These are phyloP conservation scores for Halesus radiatus DNA, from an alignment of 1,140 invertebrate genomes.

Conservation along the genomic window DNA sequence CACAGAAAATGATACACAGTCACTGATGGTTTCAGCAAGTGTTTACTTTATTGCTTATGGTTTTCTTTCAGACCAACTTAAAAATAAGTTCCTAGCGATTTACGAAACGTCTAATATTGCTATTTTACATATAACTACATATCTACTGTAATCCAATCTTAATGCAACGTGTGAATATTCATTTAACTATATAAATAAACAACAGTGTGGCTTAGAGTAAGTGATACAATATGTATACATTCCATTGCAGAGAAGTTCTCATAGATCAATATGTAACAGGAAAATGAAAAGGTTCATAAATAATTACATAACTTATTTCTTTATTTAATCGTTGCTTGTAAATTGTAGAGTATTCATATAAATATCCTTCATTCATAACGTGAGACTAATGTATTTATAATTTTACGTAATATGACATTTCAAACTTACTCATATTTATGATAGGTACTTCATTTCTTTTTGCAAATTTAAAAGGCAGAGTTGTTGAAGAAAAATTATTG, in stretches of 20 bases:
- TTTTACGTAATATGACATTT: too few species aligned
- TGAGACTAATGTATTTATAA: too few species aligned
- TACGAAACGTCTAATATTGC: slow-evolving; percentile 58
- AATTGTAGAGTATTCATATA: too few species aligned
- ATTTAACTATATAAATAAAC: slow-evolving; percentile 50
- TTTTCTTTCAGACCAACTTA: slow-evolving; percentile 54
- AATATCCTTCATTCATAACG: too few species aligned
- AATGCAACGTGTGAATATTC: slow-evolving; percentile 54
- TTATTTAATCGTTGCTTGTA: too few species aligned
- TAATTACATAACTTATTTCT: too few species aligned
- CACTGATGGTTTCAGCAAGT: slow-evolving; percentile 48
- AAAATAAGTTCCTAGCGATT: slow-evolving; percentile 56
- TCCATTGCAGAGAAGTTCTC: background rate
- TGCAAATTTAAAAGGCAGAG: too few species aligned
- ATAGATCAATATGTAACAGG: background rate
- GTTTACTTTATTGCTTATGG: slow-evolving; percentile 55
- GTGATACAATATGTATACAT: slow-evolving; percentile 45
- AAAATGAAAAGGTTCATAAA: too few species aligned
- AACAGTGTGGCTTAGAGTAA: slow-evolving; percentile 45
- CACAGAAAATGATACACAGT: slow-evolving; percentile 52
- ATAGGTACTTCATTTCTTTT: too few species aligned
- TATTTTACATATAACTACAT: slow-evolving; percentile 54
- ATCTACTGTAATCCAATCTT: slow-evolving; percentile 44
- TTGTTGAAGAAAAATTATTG: too few species aligned
- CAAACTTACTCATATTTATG: too few species aligned